These are phyloP conservation scores for Hydrotaea diabolus DNA, from an alignment of 2,888 invertebrate species.

Conservation along the genomic window DNA sequence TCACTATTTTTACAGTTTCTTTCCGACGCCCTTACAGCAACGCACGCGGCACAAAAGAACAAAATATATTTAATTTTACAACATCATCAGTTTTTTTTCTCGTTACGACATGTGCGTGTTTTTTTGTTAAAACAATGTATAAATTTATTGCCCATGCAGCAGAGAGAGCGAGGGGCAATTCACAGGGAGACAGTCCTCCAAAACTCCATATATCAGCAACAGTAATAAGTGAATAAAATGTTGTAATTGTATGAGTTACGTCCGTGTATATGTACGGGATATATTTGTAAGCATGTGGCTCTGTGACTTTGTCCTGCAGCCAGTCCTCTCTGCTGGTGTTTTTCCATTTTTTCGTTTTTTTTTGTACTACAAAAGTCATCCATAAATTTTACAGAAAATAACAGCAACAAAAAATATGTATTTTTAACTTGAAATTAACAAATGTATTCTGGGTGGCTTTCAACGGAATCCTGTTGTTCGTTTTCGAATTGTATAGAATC, in stretches of 20 bases:
- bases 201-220: neutral
- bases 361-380: conserved; percentile 5
- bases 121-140: conserved; percentile 39
- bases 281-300: neutral
- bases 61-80: conserved; percentile 45
- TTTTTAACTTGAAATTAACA: conserved; percentile 24
- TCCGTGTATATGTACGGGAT: neutral
- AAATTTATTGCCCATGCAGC: conserved; percentile 39
- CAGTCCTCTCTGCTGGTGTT: neutral
- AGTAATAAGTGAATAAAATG: conserved; percentile 22
- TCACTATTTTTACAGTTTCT: neutral
- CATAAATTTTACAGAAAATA: conserved; percentile 10
- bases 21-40: neutral
- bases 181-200: neutral
- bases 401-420: neutral
- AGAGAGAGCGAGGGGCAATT: conserved; percentile 9
- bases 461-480: neutral
- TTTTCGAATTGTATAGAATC: no score
- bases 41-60: neutral
- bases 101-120: no score
- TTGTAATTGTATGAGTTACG: conserved; percentile 9
- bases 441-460: conserved; percentile 3
- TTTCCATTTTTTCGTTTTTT: no score
- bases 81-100: conserved; percentile 32
- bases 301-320: neutral